These are phyloP conservation scores for Anthonomus grandis DNA, from an alignment of 1,140 invertebrate species.

Conservation along the genomic window DNA sequence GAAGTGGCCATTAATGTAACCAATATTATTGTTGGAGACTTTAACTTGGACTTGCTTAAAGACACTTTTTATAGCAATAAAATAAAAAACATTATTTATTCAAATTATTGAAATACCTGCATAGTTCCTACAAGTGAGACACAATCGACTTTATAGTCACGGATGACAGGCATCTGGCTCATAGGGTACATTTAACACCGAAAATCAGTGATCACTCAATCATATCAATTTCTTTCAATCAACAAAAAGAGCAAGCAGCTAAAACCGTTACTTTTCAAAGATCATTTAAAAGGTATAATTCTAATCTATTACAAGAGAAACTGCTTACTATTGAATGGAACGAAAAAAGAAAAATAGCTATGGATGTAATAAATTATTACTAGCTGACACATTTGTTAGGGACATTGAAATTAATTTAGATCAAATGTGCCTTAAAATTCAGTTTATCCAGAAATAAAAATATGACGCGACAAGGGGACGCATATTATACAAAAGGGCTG, in stretches of 20 bases:
- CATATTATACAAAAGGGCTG: no score
- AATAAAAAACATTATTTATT: no score
- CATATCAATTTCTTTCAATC: conserved; percentile 4
- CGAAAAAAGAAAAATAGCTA: background rate
- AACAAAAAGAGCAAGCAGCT: conserved; percentile 1
- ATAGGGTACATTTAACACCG: conserved; percentile 14
- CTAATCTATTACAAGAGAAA: no score
- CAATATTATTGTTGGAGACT: no score
- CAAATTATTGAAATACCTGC: no score
- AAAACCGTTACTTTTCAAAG: background rate
- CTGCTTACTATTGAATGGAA: background rate
- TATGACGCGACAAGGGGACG: no score
- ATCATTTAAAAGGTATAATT: conserved; percentile 4
- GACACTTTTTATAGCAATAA: no score
- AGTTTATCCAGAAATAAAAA: background rate
- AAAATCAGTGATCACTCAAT: conserved; percentile 17
- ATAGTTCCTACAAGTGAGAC: no score
- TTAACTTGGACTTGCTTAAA: no score
- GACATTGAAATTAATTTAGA: background rate
- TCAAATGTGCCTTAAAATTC: background rate
- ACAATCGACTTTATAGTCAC: conserved; percentile 10
- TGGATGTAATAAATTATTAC: background rate
- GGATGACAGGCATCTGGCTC: conserved; percentile 2
- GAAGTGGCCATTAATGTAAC: no score
- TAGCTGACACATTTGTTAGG: background rate